Evolutionary conservation across 2,113 vertebrate genomes (phyloP), one percentile per base, ranked within the genome.

Genomic region (Zosterops pallidus): DNA sequence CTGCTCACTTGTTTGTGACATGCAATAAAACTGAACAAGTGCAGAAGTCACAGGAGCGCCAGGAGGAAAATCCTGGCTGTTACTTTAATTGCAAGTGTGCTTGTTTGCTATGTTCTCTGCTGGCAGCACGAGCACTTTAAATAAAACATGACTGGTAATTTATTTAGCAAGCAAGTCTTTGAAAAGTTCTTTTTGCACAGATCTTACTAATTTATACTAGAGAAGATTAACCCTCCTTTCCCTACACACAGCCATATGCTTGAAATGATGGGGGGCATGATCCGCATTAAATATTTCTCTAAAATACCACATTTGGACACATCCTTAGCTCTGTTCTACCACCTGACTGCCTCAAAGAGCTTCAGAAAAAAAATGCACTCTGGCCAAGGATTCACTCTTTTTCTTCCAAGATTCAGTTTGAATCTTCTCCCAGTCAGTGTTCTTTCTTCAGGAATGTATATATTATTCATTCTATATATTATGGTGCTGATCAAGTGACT

Each of bases 61-160:
- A 65, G 78, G 20, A 96, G 94, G 83, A 83, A 94, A 95, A 70
- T 62, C 91, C 91, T 63, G 10, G 41, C 94, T 96, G 86, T 17
- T 74, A 35, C 89, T 96, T 90, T 94, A 96, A 97, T 77, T 84
- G 95, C 69, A 97, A 96, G 72, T 13, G 67, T 9, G 21, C 79
- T 78, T 93, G 46, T 96, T 95, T 86, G 59, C 50, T 25, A 7
- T 83, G 86, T 90, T 97, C 96, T 96, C 96, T 76, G 86, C 80
- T 86, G 91, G 94, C 90, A 96, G 91, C 12, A 3, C 0, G 12
- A 96, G 79, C 46, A 37, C 46, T 75, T 89, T 98, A 93, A 98
- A 98, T 98, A 97, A 98, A 98, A 97, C 91, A 98, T 97, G 90
- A 96, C 62, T 52, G 4, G 97, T 98, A 91, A 98, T 97, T 98